These are phyloP conservation scores for Oriolus oriolus DNA, from an alignment of 2,113 vertebrate species.

Conservation along the genomic window DNA sequence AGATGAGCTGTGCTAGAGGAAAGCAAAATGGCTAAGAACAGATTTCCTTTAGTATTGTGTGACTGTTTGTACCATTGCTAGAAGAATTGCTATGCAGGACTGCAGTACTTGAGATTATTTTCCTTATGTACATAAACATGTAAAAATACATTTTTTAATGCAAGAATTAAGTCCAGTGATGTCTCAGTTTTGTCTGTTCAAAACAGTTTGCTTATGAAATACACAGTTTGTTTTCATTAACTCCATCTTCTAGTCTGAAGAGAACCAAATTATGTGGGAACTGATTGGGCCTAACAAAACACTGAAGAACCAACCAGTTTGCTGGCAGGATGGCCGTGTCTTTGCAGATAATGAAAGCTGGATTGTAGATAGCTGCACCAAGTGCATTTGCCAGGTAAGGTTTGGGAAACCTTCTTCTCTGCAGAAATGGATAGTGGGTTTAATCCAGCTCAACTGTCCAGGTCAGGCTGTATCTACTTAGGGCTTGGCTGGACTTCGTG, in stretches of 20 bases:
- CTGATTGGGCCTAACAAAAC: slow-evolving; percentile 84
- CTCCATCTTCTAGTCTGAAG: slow-evolving; percentile 79
- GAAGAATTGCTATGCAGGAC: neutral
- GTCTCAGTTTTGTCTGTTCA: neutral
- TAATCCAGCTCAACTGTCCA: neutral
- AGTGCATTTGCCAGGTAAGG: slow-evolving; percentile 90
- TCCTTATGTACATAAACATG: neutral
- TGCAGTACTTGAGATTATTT: neutral
- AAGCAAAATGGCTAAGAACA: neutral
- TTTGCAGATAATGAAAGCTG: slow-evolving; percentile 93
- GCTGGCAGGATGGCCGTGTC: slow-evolving; percentile 95
- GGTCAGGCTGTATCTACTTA: neutral
- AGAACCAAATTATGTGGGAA: slow-evolving; percentile 93
- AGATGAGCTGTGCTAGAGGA: neutral
- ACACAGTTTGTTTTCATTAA: neutral
- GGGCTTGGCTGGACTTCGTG: neutral
- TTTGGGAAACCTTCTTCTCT: neutral
- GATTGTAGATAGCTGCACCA: slow-evolving; percentile 97
- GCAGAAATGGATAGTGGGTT: neutral
- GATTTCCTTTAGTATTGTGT: neutral
- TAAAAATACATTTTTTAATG: neutral
- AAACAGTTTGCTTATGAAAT: neutral
- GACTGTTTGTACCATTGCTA: neutral
- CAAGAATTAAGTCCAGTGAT: neutral
- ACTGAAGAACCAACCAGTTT: slow-evolving; percentile 85